Evolutionary conservation across 1,140 invertebrate species (phyloP).

Genomic region (Drosophila teissieri): DNA sequence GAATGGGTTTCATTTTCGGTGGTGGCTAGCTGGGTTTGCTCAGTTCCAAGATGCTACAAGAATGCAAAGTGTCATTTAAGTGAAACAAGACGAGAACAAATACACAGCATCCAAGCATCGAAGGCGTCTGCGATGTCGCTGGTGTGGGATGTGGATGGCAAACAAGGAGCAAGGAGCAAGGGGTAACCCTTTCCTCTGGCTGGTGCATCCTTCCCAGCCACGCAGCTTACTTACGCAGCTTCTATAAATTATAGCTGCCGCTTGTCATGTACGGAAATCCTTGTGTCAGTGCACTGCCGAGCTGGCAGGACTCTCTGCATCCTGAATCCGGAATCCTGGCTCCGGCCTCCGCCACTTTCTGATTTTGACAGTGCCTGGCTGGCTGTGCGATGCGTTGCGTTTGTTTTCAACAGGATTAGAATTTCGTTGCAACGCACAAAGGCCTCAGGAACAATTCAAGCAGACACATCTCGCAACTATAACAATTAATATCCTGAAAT

Average conservation of each 20-base stretch:
- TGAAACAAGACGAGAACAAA: slow-evolving; percentile 82
- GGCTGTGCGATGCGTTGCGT: slow-evolving; percentile 52
- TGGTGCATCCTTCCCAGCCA: slow-evolving; percentile 61
- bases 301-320: slow-evolving; percentile 39
- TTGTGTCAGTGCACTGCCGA: slow-evolving; percentile 78
- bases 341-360: slow-evolving; percentile 19
- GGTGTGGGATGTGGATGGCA: slow-evolving; percentile 5
- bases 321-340: background rate
- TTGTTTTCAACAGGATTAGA: slow-evolving; percentile 82
- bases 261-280: slow-evolving; percentile 83
- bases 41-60: slow-evolving; percentile 72
- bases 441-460: slow-evolving; percentile 81
- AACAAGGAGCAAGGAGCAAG: slow-evolving; percentile 7
- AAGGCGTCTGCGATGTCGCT: slow-evolving; percentile 12
- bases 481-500: slow-evolving; percentile 81
- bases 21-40: slow-evolving; percentile 7
- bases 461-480: slow-evolving; percentile 82
- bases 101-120: slow-evolving; percentile 51
- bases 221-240: slow-evolving; percentile 76
- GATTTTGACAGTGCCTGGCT: slow-evolving; percentile 65
- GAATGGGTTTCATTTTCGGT: slow-evolving; percentile 32
- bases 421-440: slow-evolving; percentile 77
- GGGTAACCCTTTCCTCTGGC: slow-evolving; percentile 2
- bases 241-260: slow-evolving; percentile 83
- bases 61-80: slow-evolving; percentile 82